phyloP scores from a whole-genome alignment of 2,888 invertebrate species.

The Agrotis puta region DNA sequence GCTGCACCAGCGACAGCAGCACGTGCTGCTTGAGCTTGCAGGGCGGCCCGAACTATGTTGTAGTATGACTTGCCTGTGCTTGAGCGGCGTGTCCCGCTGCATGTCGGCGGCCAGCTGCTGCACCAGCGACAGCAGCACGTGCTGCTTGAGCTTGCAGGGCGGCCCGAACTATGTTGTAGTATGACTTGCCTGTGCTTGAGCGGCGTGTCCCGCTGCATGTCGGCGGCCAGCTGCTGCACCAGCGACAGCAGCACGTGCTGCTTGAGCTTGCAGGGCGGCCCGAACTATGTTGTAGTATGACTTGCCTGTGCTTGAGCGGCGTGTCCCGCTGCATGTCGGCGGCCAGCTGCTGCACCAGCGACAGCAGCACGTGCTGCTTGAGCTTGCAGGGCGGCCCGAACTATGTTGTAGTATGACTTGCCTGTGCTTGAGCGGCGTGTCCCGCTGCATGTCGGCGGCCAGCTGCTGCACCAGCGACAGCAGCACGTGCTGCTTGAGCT shows the following conservation, averaged over 20 bases:
- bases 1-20: slow-evolving; percentile 97
- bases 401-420: too few species aligned
- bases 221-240: slow-evolving; percentile 98
- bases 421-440: slow-evolving; percentile 91
- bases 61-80: slow-evolving; percentile 79
- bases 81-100: slow-evolving; percentile 92
- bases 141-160: slow-evolving; percentile 95
- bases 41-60: slow-evolving; percentile 93
- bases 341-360: slow-evolving; percentile 98
- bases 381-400: slow-evolving; percentile 94
- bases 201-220: slow-evolving; percentile 94
- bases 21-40: slow-evolving; percentile 96
- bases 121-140: slow-evolving; percentile 97
- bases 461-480: slow-evolving; percentile 98
- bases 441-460: slow-evolving; percentile 95
- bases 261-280: slow-evolving; percentile 93
- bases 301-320: slow-evolving; percentile 80
- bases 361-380: slow-evolving; percentile 97
- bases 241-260: slow-evolving; percentile 98
- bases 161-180: too few species aligned
- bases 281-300: too few species aligned
- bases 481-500: slow-evolving; percentile 96
- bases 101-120: slow-evolving; percentile 98
- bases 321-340: slow-evolving; percentile 96
- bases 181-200: slow-evolving; percentile 81